These are phyloP conservation scores for Synanthedon formicaeformis DNA, from an alignment of 2,888 invertebrate species.

Conservation along the genomic window DNA sequence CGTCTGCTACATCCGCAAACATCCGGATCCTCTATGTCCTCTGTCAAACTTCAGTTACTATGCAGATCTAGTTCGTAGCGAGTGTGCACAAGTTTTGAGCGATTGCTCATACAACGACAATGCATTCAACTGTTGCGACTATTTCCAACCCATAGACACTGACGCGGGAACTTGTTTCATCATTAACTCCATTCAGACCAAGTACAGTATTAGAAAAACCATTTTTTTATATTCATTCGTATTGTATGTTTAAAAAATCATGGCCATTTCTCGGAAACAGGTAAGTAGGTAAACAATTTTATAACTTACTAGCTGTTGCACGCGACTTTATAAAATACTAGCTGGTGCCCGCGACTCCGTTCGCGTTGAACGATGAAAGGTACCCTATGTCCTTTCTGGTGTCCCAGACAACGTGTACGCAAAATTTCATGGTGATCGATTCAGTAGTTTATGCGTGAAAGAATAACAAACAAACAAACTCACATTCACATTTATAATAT, in stretches of 20 bases:
- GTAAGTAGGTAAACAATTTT: too few species aligned
- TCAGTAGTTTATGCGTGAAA: too few species aligned
- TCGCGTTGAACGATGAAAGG: too few species aligned
- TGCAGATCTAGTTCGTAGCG: conserved; percentile 62
- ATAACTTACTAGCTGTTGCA: too few species aligned
- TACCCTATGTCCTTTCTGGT: too few species aligned
- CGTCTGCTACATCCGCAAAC: conserved; percentile 62
- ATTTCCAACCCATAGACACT: conserved; percentile 71
- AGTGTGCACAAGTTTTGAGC: conserved; percentile 59
- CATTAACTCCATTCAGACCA: conserved; percentile 72
- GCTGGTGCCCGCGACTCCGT: too few species aligned
- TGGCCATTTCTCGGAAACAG: too few species aligned
- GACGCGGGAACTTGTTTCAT: conserved; percentile 73
- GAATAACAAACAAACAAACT: too few species aligned
- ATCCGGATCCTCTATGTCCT: conserved; percentile 68
- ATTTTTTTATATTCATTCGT: neutral
- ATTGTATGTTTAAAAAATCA: neutral
- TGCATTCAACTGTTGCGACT: conserved; percentile 72
- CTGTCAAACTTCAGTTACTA: conserved; percentile 71
- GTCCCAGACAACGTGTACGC: too few species aligned
- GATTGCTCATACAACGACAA: conserved; percentile 66
- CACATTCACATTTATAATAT: too few species aligned
- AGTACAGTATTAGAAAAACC: conserved; percentile 27
- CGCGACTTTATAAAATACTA: too few species aligned
- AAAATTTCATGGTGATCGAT: too few species aligned